phyloP scores from a whole-genome alignment of 1,140 invertebrate genomes.

The Sitodiplosis mosellana region DNA sequence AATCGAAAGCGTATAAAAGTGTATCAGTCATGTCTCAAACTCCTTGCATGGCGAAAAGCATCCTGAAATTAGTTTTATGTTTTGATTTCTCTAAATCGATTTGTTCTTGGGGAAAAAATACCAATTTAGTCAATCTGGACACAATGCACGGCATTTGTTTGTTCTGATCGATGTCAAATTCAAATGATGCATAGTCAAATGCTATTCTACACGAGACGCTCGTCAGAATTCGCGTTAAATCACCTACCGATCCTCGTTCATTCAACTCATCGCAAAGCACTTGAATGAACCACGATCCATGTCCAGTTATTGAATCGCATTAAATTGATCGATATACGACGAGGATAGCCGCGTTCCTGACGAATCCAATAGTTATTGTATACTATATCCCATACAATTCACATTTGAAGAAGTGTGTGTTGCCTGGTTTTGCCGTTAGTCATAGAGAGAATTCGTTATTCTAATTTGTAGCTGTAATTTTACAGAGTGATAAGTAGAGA shows the following conservation, averaged over 20 bases:
- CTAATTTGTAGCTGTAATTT: too few species aligned
- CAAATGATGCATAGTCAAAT: too few species aligned
- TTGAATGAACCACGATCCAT: not conserved
- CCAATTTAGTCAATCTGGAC: not conserved
- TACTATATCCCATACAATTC: constrained; percentile 39
- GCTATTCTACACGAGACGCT: not conserved
- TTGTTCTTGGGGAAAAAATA: not conserved
- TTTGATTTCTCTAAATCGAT: too few species aligned
- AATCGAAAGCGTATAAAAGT: too few species aligned
- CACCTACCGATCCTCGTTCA: not conserved
- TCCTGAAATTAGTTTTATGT: too few species aligned
- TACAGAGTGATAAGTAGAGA: too few species aligned
- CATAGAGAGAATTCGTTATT: constrained; percentile 41
- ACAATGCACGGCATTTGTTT: constrained; percentile 1
- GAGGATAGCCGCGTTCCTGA: constrained; percentile 29
- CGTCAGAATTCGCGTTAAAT: not conserved
- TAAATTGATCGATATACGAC: constrained; percentile 34
- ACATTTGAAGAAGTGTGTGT: constrained; percentile 47
- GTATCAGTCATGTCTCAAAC: too few species aligned
- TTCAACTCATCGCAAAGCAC: not conserved
- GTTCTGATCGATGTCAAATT: too few species aligned
- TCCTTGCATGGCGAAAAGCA: too few species aligned
- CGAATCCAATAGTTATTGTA: constrained; percentile 35
- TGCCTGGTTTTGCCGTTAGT: constrained; percentile 21
- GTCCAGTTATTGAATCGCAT: too few species aligned